Percentiles rank a stretch among this genome's conserved stretches.
These are phyloP conservation scores for Drosophila willistoni DNA, from an alignment of 1,140 invertebrate species.

Conservation along the genomic window DNA sequence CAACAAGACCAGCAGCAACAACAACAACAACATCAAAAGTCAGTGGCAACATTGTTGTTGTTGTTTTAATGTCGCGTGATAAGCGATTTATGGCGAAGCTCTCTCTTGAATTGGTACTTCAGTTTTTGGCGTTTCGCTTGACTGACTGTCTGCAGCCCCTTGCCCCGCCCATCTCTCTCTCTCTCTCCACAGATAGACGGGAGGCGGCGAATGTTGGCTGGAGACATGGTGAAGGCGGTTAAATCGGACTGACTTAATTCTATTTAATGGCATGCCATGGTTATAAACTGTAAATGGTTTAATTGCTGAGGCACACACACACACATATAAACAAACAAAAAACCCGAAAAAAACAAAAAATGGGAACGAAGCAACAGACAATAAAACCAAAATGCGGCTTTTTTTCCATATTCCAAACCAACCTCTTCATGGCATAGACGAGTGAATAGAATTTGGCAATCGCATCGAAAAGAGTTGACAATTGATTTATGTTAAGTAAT, in stretches of 20 bases:
- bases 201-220: conserved; percentile 3
- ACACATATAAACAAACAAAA: conserved; percentile 6
- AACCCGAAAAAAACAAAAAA: conserved; percentile 32
- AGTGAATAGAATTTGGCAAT: conserved; percentile 1
- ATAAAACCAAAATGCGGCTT: conserved; percentile 43
- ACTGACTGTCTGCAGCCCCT: conserved; percentile 45
- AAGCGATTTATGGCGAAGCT: conserved; percentile 78
- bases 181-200: background rate
- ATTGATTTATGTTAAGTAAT: background rate
- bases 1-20: conserved; percentile 38
- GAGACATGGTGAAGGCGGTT: background rate
- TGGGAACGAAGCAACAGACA: conserved; percentile 31
- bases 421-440: background rate
- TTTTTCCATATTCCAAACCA: conserved; percentile 6
- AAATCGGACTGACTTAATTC: conserved; percentile 68
- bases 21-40: conserved; percentile 49
- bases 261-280: conserved; percentile 76
- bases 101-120: conserved; percentile 74
- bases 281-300: conserved; percentile 80
- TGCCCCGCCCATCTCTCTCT: background rate
- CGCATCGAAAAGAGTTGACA: conserved; percentile 2
- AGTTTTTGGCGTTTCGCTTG: conserved; percentile 72
- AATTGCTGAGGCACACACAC: conserved; percentile 59
- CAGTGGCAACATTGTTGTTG: conserved; percentile 61
- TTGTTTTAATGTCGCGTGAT: conserved; percentile 81